Percentiles rank a stretch among this genome's conserved stretches.
phyloP scores from a whole-genome alignment of 1,140 invertebrate species.

The Rhyacophila brunnea region DNA sequence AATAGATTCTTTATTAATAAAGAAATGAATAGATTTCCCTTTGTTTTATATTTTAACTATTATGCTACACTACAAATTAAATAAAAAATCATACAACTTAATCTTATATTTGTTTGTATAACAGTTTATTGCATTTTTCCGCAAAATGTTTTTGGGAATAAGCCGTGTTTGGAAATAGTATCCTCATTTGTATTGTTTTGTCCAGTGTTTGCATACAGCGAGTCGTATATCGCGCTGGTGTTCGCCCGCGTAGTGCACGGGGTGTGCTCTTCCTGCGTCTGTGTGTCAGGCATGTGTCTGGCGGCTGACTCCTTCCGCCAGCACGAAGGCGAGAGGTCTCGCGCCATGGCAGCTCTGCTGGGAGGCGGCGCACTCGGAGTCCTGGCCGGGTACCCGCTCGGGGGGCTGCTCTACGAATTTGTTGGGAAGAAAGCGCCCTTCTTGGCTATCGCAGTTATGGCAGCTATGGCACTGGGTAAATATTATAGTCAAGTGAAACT shows the following conservation, averaged over 20 bases:
- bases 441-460: constrained; percentile 62
- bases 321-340: constrained; percentile 42
- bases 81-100: too few relatives aligned
- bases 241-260: constrained; percentile 83
- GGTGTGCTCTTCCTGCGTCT: constrained; percentile 78
- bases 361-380: constrained; percentile 80
- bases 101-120: too few relatives aligned
- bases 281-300: constrained; percentile 70
- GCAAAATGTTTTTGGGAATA: too few relatives aligned
- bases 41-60: too few relatives aligned
- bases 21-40: too few relatives aligned
- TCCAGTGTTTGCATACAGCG: constrained; percentile 79
- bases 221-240: constrained; percentile 71
- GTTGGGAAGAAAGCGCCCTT: constrained; percentile 74
- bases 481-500: too few relatives aligned
- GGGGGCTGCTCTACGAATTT: constrained; percentile 72
- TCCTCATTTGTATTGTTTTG: constrained; percentile 30
- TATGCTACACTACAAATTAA: too few relatives aligned
- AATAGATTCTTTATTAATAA: too few relatives aligned
- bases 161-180: neutral
- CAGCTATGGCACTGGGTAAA: constrained; percentile 60
- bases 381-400: constrained; percentile 76
- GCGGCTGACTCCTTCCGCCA: constrained; percentile 60
- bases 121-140: too few relatives aligned
- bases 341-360: constrained; percentile 74